phyloP scores from a whole-genome alignment of 1,140 invertebrate species.

The Bicyclus anynana region DNA sequence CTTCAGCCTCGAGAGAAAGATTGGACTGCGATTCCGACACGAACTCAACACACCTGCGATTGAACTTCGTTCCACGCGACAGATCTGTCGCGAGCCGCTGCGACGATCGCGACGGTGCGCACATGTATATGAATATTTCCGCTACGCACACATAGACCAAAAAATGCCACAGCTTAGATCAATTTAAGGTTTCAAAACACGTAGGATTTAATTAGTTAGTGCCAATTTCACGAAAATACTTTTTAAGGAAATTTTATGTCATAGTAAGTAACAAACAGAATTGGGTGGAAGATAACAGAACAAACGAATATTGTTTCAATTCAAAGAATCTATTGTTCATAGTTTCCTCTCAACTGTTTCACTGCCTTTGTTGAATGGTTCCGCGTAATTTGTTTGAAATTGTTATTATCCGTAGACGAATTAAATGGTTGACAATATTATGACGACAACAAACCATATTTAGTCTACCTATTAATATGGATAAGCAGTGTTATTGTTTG shows the following conservation, averaged over 20 bases:
- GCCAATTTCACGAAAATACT: background rate
- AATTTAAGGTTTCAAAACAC: background rate
- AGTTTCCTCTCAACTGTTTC: background rate
- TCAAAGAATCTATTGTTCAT: too few species aligned
- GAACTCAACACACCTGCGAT: slow-evolving; percentile 32
- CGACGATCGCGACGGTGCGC: slow-evolving; percentile 55
- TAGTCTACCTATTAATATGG: slow-evolving; percentile 2
- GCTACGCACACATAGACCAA: slow-evolving; percentile 47
- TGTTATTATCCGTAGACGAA: background rate
- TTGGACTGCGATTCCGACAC: slow-evolving; percentile 41
- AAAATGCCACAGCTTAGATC: background rate
- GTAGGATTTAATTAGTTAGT: background rate
- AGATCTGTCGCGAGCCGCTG: slow-evolving; percentile 32
- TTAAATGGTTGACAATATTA: background rate
- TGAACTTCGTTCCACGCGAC: slow-evolving; percentile 48
- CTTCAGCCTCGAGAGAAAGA: slow-evolving; percentile 54
- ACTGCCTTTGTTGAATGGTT: too few species aligned
- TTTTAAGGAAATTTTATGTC: background rate
- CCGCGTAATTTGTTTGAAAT: background rate
- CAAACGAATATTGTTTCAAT: too few species aligned
- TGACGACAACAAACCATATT: slow-evolving; percentile 18
- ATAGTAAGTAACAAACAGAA: too few species aligned
- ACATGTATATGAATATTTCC: slow-evolving; percentile 70
- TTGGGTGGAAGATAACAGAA: too few species aligned
- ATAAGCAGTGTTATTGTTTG: slow-evolving; percentile 3